Percentiles rank a stretch among this genome's conserved stretches.
phyloP scores from a whole-genome alignment of 1,140 invertebrate genomes.

The Dendroctonus valens region DNA sequence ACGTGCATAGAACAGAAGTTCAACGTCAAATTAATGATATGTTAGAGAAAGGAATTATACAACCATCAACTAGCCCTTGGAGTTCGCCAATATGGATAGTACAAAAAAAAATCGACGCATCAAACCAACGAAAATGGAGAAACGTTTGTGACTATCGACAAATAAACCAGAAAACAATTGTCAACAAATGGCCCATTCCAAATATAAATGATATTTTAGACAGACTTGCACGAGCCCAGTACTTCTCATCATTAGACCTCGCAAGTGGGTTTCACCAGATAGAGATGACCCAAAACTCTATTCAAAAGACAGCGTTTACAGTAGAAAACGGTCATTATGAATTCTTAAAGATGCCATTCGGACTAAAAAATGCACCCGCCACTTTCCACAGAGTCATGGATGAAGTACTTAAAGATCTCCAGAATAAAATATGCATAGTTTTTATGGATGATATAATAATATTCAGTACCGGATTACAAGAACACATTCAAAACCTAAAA shows the following conservation, averaged over 20 bases:
- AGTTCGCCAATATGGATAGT: slow-evolving; percentile 31
- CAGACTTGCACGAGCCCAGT: slow-evolving; percentile 33
- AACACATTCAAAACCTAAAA: too few relatives aligned
- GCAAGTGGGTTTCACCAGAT: slow-evolving; percentile 43
- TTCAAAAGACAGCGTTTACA: slow-evolving; percentile 52
- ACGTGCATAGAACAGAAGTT: too few relatives aligned
- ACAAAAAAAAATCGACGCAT: slow-evolving; percentile 40
- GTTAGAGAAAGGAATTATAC: background rate
- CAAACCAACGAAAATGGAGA: slow-evolving; percentile 43
- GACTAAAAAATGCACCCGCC: slow-evolving; percentile 47
- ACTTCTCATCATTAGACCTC: slow-evolving; percentile 49
- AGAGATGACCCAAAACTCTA: slow-evolving; percentile 44
- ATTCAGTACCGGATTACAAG: slow-evolving; percentile 20
- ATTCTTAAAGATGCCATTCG: slow-evolving; percentile 45
- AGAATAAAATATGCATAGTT: slow-evolving; percentile 41
- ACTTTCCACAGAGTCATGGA: slow-evolving; percentile 52
- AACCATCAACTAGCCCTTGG: slow-evolving; percentile 10
- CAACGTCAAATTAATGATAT: background rate
- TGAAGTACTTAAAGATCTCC: slow-evolving; percentile 29
- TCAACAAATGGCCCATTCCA: slow-evolving; percentile 54
- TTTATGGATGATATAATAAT: slow-evolving; percentile 46
- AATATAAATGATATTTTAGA: slow-evolving; percentile 53
- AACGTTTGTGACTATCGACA: slow-evolving; percentile 47
- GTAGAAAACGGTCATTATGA: slow-evolving; percentile 43
- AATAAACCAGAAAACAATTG: slow-evolving; percentile 46